A percentile compares a stretch with the other conserved stretches of the same genome.
phyloP scores from a whole-genome alignment of 2,888 invertebrate species.

The Phaonia tiefii region DNA sequence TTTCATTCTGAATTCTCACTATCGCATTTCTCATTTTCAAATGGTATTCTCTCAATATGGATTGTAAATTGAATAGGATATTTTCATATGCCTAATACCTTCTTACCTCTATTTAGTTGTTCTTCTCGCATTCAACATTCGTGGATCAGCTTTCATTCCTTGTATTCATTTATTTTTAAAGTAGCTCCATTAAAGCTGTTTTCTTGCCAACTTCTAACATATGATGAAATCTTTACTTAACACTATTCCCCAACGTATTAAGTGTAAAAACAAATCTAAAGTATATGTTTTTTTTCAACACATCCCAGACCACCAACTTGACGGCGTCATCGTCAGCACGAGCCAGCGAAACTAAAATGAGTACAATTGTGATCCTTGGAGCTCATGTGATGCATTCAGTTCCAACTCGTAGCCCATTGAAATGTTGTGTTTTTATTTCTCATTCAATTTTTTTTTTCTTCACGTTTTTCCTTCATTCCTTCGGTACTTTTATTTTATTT shows the following conservation, averaged over 20 bases:
- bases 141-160: no score
- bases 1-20: no score
- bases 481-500: slow-evolving; percentile 50
- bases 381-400: slow-evolving; percentile 66
- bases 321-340: neutral
- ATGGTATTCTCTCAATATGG: no score
- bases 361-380: slow-evolving; percentile 35
- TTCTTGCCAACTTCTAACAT: no score
- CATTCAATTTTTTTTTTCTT: neutral
- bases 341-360: neutral
- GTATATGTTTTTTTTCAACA: no score
- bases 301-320: neutral
- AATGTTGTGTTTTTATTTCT: slow-evolving; percentile 19
- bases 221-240: slow-evolving; percentile 52
- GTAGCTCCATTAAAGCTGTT: no score
- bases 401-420: slow-evolving; percentile 67
- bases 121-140: no score
- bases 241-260: slow-evolving; percentile 60
- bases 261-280: slow-evolving; percentile 50
- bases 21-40: no score
- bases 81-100: no score
- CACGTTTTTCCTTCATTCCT: slow-evolving; percentile 21
- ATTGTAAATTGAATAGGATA: no score
- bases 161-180: no score
- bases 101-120: no score